Conservation (phyloP, 2,888 invertebrate species). For the Acronicta leporina region DNA sequence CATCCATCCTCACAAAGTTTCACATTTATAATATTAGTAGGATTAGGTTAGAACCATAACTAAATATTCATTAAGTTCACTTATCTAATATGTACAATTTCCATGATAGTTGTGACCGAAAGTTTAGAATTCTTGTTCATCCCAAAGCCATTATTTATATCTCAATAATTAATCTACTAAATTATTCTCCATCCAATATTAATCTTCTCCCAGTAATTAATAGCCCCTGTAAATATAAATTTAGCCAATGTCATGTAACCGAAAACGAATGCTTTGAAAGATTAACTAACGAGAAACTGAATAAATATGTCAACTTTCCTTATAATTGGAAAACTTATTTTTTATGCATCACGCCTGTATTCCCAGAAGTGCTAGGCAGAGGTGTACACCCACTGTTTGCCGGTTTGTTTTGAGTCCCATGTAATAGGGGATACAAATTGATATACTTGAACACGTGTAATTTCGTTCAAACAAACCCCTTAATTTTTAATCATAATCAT, state of each 20-base stretch:
- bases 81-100: constrained; percentile 4
- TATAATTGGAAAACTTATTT: constrained; percentile 19
- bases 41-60: constrained; percentile 4
- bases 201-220: constrained; percentile 69
- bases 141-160: constrained; percentile 56
- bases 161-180: constrained; percentile 59
- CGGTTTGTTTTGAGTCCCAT: too few relatives aligned
- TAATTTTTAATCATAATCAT: neutral
- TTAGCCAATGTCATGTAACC: constrained; percentile 60
- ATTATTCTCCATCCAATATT: constrained; percentile 59
- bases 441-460: too few relatives aligned
- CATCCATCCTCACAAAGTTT: too few relatives aligned
- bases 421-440: neutral
- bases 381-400: too few relatives aligned
- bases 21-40: too few relatives aligned
- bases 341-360: neutral
- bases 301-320: constrained; percentile 29
- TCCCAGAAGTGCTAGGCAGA: too few relatives aligned
- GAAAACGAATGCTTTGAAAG: constrained; percentile 55
- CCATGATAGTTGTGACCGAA: constrained; percentile 11
- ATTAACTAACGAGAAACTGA: constrained; percentile 47
- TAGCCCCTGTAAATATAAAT: constrained; percentile 68
- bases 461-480: too few relatives aligned
- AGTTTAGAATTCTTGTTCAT: constrained; percentile 35
- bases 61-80: too few relatives aligned